Evolutionary conservation across 2,888 invertebrate genomes (phyloP).

Genomic region (Incurvaria masculella): DNA sequence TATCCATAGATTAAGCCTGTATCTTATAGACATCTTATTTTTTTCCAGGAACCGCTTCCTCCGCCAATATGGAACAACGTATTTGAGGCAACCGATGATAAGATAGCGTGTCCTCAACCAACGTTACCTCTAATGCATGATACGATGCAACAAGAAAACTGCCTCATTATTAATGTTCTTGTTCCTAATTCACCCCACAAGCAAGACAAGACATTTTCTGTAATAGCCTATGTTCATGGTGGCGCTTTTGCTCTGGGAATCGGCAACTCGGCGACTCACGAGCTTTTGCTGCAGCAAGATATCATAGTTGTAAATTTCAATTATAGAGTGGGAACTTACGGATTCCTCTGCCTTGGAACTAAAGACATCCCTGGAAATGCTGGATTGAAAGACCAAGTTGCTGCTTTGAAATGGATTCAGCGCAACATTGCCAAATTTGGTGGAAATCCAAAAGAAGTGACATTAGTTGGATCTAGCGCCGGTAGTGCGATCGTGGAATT

Average conservation of each 20-base stretch:
- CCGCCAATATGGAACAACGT: slow-evolving; percentile 6
- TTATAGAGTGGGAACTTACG: slow-evolving; percentile 27
- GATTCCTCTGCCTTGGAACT: slow-evolving; percentile 21
- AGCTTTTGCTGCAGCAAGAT: slow-evolving; percentile 21
- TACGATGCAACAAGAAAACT: slow-evolving; percentile 24
- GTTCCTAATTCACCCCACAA: slow-evolving; percentile 28
- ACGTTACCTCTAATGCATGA: slow-evolving; percentile 3
- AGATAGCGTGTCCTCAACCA: slow-evolving; percentile 6
- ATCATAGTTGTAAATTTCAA: slow-evolving; percentile 29
- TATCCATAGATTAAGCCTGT: too few relatives aligned
- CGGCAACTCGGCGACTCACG: slow-evolving; percentile 22
- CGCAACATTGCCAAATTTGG: slow-evolving; percentile 9
- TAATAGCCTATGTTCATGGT: slow-evolving; percentile 39
- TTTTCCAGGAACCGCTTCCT: slow-evolving; percentile 7
- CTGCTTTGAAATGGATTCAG: slow-evolving; percentile 9
- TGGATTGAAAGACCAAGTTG: slow-evolving; percentile 10
- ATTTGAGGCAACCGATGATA: slow-evolving; percentile 4
- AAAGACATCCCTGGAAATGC: slow-evolving; percentile 30
- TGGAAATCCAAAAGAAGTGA: slow-evolving; percentile 10
- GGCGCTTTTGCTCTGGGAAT: slow-evolving; percentile 34
- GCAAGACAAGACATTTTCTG: slow-evolving; percentile 26
- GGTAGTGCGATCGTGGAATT: slow-evolving; percentile 7
- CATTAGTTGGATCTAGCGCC: slow-evolving; percentile 9
- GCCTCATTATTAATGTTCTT: slow-evolving; percentile 32
- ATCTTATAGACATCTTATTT: too few relatives aligned